phyloP scores from a whole-genome alignment of 2,888 invertebrate species.

The Epinotia bilunana region DNA sequence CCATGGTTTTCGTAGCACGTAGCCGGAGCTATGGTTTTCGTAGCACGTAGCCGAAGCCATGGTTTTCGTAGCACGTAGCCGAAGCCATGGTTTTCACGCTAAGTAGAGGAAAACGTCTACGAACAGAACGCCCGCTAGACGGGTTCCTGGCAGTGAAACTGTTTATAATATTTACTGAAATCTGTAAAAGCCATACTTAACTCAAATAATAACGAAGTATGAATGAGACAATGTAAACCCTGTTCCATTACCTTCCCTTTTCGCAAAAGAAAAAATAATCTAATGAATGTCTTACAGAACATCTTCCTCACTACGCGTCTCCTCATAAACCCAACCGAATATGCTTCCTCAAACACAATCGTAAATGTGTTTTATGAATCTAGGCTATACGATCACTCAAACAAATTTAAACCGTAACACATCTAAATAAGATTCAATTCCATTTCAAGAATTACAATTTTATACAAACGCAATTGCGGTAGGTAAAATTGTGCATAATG shows the following conservation, averaged over 20 bases:
- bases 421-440: neutral
- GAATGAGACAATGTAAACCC: neutral
- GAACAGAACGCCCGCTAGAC: too few relatives aligned
- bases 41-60: too few relatives aligned
- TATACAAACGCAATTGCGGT: constrained; percentile 15
- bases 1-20: too few relatives aligned
- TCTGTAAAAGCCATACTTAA: too few relatives aligned
- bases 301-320: neutral
- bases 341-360: constrained; percentile 25
- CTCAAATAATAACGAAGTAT: too few relatives aligned
- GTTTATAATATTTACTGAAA: too few relatives aligned
- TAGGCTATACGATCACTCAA: neutral
- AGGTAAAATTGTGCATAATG: neutral
- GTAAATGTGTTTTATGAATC: constrained; percentile 30
- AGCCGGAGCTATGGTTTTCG: too few relatives aligned
- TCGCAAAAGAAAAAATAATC: neutral
- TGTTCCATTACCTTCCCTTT: neutral
- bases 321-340: constrained; percentile 2
- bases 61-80: too few relatives aligned
- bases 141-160: too few relatives aligned
- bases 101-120: too few relatives aligned
- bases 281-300: constrained; percentile 15
- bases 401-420: neutral
- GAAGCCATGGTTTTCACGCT: too few relatives aligned
- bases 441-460: too few relatives aligned